Base-by-base conservation (phyloP, 2,113 vertebrate genomes). In the Haemorhous mexicanus region DNA sequence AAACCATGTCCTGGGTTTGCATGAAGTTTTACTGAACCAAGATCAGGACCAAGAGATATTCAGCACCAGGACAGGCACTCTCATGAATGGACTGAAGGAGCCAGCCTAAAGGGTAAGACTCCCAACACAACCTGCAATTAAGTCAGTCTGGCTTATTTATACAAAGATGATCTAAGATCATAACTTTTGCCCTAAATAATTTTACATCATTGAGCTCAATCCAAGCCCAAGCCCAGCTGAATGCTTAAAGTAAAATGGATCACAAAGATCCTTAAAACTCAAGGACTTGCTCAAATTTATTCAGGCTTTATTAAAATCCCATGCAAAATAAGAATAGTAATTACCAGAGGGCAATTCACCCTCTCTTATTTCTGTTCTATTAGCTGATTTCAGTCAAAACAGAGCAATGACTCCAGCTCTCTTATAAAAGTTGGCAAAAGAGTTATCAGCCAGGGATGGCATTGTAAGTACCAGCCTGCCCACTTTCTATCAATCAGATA, bases 401-500 rank as follows among this genome's bases (percentile, higher is more conserved):
- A 76, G 77, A 93, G n/a, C 18, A 85, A 73, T 44, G 59, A 92
- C n/a, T 90, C 27, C 53, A 81, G 49, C 68, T 88, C 75, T 73
- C 62, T 81, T 73, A 17, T 50, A 90, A 83, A 73, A 90, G 28
- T 61, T 93, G 90, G 89, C 76, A 70, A 93, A 91, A 94, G 92
- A 95, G 88, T 82, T 91, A 91, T 89, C 95, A 93, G 69, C 61
- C 64, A 82, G 52, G 58, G 59, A 87, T 77, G 52, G 76, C 77
- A 68, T 90, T 96, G 95, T 88, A 94, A 90, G 72, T 87, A 89
- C 59, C 93, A 94, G 89, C 87, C 92, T 96, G 90, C 82, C 80
- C 87, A 94, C 80, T 91, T 95, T 62, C 94, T 86, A 94, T 94
- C 96, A 96, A 82, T 94, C 95, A 96, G 82, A 91, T 94, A 86